These are phyloP conservation scores for Salvelinus fontinalis DNA, from an alignment of 2,113 vertebrate species.

Conservation along the genomic window DNA sequence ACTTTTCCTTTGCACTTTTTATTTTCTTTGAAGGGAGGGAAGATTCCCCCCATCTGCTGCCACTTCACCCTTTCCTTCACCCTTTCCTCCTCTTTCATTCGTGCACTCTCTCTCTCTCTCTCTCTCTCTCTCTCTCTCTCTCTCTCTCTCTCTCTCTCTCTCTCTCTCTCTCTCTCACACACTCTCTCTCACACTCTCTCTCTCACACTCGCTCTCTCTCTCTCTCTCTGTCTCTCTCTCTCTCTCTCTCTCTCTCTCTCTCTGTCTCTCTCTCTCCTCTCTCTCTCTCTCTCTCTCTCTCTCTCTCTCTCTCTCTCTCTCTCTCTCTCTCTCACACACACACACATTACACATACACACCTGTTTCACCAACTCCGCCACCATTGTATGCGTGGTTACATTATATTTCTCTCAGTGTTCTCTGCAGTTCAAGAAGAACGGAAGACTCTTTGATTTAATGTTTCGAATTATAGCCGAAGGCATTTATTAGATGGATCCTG, in stretches of 20 bases:
- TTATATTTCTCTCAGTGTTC: constrained; percentile 50
- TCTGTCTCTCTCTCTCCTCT: too few relatives aligned
- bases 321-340: too few relatives aligned
- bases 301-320: too few relatives aligned
- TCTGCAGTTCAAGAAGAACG: constrained; percentile 31
- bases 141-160: neutral
- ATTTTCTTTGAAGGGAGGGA: constrained; percentile 47
- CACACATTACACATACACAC: constrained; percentile 20
- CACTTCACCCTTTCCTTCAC: constrained; percentile 28
- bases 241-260: too few relatives aligned
- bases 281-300: too few relatives aligned
- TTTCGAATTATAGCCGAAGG: constrained; percentile 63
- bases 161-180: too few relatives aligned
- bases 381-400: constrained; percentile 26
- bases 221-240: too few relatives aligned
- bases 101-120: neutral
- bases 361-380: constrained; percentile 10
- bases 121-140: neutral
- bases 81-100: neutral
- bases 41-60: constrained; percentile 12
- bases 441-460: constrained; percentile 33
- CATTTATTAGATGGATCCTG: constrained; percentile 38
- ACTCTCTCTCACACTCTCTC: too few relatives aligned
- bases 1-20: constrained; percentile 85
- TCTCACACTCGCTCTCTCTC: too few relatives aligned